Evolutionary conservation across 2,888 invertebrate genomes (phyloP), one percentile per base, ranked within the genome.

Genomic region (Himalopsyche anomala): DNA sequence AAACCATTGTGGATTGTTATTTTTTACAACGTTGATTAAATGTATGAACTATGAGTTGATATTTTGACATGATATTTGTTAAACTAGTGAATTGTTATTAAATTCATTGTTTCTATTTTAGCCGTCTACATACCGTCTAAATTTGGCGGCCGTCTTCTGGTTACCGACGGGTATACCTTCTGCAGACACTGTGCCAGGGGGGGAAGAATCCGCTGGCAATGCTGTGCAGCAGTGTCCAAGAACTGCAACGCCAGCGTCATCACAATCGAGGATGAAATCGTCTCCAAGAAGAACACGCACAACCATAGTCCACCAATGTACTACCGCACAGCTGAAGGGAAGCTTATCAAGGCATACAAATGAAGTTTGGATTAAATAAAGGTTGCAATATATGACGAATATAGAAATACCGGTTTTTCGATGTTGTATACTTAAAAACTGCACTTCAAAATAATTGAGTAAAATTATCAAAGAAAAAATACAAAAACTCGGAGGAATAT

Each of bases 251-350:
- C 85, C 36, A 62, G 45, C 45, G 36, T 85, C 28, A 12, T 81
- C 56, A 85, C 83, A 17, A 38, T 42, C 15, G 69, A 80, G 28
- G 79, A 85, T 55, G 17, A 17, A 19, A 15, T 85, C 2, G 42
- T 62, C 28, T 62, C 19, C 19, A 55, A 56, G 17, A 17, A 55
- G 15, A 82, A n/a, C n/a, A 45, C 19, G 5, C 85, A 83, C 74
- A 80, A 83, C 42, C 85, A 83, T 74, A 11, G 80, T 6, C 83
- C 80, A n/a, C 82, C 85, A 12, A 36, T 36, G 42, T 79, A 80
- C 56, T 54, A 51, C 51, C 54, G 45, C 12, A 82, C 80, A 0
- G 36, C 62, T 15, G 80, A 81, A 56, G 83, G 85, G 56, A 84
- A 84, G 51, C 79, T 45, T 8, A 45, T 84, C 28, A 69, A 79